Percentiles rank a stretch among this genome's conserved stretches.
These are phyloP conservation scores for Gracilinanus agilis DNA, from an alignment of 2,113 vertebrate species.

Conservation along the genomic window DNA sequence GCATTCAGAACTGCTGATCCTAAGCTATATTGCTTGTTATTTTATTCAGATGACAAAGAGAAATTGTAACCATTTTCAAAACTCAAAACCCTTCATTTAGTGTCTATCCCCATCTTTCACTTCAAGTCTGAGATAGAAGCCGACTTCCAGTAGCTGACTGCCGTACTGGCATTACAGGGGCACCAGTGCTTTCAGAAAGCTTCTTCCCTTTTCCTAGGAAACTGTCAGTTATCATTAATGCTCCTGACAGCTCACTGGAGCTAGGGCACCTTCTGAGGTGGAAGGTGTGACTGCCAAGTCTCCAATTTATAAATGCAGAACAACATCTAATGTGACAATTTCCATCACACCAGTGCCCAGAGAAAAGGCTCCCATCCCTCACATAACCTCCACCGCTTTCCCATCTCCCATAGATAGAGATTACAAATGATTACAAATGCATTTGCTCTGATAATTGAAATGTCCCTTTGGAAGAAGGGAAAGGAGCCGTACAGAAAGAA, in stretches of 20 bases:
- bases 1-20: conserved; percentile 35
- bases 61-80: conserved; percentile 59
- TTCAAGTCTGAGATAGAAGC: conserved; percentile 38
- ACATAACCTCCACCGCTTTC: conserved; percentile 22
- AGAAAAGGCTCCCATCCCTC: background rate
- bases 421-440: background rate
- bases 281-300: conserved; percentile 23
- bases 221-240: conserved; percentile 17
- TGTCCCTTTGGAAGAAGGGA: background rate
- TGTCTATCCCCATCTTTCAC: conserved; percentile 23
- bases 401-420: background rate
- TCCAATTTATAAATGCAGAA: conserved; percentile 24
- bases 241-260: conserved; percentile 4
- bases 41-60: conserved; percentile 48
- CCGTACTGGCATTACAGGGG: background rate
- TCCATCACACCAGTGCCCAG: conserved; percentile 30
- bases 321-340: conserved; percentile 36
- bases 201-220: conserved; percentile 12
- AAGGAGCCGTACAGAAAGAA: conserved; percentile 5
- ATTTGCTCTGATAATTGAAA: background rate
- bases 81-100: conserved; percentile 45
- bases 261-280: conserved; percentile 3
- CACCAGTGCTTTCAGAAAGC: background rate
- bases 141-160: background rate
- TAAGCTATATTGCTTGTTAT: conserved; percentile 33